Evolutionary conservation across 2,888 invertebrate species (phyloP).

Genomic region (Drosophila phalerata): DNA sequence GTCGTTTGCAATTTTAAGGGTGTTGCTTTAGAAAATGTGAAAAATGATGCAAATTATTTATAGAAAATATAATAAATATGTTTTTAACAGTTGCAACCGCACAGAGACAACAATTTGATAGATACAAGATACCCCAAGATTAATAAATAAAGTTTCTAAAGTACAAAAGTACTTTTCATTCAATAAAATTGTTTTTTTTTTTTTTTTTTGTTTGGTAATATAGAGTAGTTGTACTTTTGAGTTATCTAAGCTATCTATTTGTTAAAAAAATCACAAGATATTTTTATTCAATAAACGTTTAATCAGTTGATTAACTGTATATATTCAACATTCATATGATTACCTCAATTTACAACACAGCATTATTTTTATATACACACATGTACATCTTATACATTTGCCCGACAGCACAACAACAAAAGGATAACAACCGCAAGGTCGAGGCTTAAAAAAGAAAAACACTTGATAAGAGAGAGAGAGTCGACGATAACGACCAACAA

Average conservation of each 20-base stretch:
- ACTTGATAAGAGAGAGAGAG: conserved; percentile 21
- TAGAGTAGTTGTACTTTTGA: too few species aligned
- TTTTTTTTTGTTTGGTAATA: too few species aligned
- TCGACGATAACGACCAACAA: conserved; percentile 25
- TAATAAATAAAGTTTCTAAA: too few species aligned
- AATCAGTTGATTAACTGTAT: too few species aligned
- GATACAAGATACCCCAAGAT: not conserved
- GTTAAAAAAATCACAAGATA: too few species aligned
- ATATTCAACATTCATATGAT: not conserved
- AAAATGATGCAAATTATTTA: conserved; percentile 16
- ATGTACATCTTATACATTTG: conserved; percentile 2
- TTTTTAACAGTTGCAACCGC: conserved; percentile 1
- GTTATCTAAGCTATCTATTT: too few species aligned
- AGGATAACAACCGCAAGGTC: conserved; percentile 54
- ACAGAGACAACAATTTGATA: not conserved
- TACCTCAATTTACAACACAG: not conserved
- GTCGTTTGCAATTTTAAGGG: conserved; percentile 25
- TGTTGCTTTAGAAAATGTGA: conserved; percentile 9
- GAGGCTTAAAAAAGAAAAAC: conserved; percentile 43
- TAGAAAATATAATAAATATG: conserved; percentile 10
- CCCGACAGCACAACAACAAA: conserved; percentile 12
- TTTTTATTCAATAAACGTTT: too few species aligned
- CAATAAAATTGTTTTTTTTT: too few species aligned
- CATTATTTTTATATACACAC: not conserved
- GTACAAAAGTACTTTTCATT: too few species aligned